Base-by-base conservation (phyloP, 1,140 invertebrate genomes). In the Tyrophagus putrescentiae region DNA sequence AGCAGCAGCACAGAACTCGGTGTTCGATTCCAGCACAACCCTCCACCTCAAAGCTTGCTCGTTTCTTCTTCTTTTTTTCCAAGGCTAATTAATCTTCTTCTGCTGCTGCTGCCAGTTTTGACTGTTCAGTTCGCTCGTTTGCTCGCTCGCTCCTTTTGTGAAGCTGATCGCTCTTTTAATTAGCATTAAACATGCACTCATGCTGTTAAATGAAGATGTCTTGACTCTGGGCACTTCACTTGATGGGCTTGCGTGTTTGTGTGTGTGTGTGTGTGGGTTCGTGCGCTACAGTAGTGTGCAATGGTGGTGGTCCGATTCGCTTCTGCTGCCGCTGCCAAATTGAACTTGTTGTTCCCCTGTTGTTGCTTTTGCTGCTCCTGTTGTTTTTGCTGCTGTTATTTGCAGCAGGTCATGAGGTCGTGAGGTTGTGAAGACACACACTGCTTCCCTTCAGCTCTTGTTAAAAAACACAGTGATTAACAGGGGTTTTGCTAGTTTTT, bases 101-200 rank as follows among this genome's bases (percentile, higher is more conserved):
- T 29, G 32, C 31, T 23, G 13, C 11, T 23, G 3, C 31, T 11
- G 21, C 36, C 36, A 39, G 36, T n/a, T n/a, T n/a, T n/a, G n/a
- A n/a, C n/a, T n/a, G n/a, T n/a, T n/a, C n/a, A n/a, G n/a, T n/a
- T n/a, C n/a, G n/a, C n/a, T n/a, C n/a, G n/a, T n/a, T n/a, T n/a
- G n/a, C n/a, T n/a, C n/a, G n/a, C n/a, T n/a, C n/a, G n/a, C n/a
- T n/a, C n/a, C n/a, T n/a, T n/a, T n/a, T n/a, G 23, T 7, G 45
- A 48, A 13, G 23, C 21, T 18, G 45, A 18, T 13, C 45, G 13
- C 45, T 29, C n/a, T 54, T 54, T 54, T 54, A 54, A 54, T 54
- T 54, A 54, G 52, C 52, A 54, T 54, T 54, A 54, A 54, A 54
- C 52, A 54, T 54, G 52, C 52, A 48, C 45, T 48, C 45, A 48